phyloP scores from a whole-genome alignment of 1,140 invertebrate genomes.

The Hyles euphorbiae region DNA sequence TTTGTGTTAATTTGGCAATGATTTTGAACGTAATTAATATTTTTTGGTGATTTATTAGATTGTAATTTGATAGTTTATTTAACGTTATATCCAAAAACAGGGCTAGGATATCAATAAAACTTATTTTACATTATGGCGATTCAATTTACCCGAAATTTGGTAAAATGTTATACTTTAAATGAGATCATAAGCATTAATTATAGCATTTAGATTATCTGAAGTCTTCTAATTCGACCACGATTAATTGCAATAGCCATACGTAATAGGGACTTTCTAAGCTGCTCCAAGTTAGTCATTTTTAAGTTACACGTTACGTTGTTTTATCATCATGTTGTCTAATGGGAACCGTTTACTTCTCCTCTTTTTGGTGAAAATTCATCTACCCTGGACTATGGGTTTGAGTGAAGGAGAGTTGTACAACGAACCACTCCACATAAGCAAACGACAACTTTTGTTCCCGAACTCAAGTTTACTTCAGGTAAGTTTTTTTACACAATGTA shows the following conservation, averaged over 20 bases:
- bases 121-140: too few species aligned
- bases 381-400: conserved; percentile 5
- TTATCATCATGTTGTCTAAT: conserved; percentile 22
- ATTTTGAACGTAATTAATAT: too few species aligned
- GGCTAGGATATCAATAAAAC: too few species aligned
- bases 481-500: conserved; percentile 19
- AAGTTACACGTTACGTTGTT: conserved; percentile 4
- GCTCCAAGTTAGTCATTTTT: conserved; percentile 4
- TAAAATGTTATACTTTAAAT: too few species aligned
- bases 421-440: conserved; percentile 34
- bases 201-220: too few species aligned
- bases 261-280: not conserved
- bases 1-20: too few species aligned
- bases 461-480: conserved; percentile 62
- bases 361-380: conserved; percentile 4
- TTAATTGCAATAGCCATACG: conserved; percentile 6
- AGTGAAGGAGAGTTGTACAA: conserved; percentile 14
- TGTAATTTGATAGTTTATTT: too few species aligned
- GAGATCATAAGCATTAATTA: too few species aligned
- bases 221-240: not conserved
- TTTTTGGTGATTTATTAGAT: too few species aligned
- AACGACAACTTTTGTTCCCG: conserved; percentile 60
- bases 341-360: conserved; percentile 8
- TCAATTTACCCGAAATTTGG: too few species aligned
- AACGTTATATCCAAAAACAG: too few species aligned